Conservation (phyloP, 1,140 invertebrate genomes). For the Phymastichus coffea region DNA sequence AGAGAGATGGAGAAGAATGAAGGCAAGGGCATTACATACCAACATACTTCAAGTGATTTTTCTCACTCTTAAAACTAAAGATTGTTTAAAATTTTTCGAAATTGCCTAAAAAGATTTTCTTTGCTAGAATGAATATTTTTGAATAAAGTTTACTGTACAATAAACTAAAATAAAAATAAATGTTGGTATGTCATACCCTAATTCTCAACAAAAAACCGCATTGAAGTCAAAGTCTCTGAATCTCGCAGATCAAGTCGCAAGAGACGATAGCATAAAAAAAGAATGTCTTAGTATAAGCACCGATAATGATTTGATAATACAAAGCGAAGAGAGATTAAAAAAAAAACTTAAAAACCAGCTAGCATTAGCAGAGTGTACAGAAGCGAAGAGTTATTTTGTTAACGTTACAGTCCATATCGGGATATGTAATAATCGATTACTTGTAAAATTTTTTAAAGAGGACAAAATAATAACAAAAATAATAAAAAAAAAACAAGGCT, state of each 20-base stretch:
- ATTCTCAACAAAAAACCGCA: neutral
- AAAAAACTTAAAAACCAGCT: conserved; percentile 27
- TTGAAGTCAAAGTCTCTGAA: neutral
- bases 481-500: conserved; percentile 13
- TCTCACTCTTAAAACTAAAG: too few relatives aligned
- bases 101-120: too few relatives aligned
- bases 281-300: neutral
- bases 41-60: neutral
- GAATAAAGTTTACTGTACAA: too few relatives aligned
- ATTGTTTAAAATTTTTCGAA: too few relatives aligned
- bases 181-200: conserved; percentile 11
- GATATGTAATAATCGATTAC: conserved; percentile 29
- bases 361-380: conserved; percentile 34
- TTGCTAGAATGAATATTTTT: too few relatives aligned
- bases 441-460: conserved; percentile 22
- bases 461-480: too few relatives aligned
- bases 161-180: too few relatives aligned
- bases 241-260: neutral
- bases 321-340: conserved; percentile 7
- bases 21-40: conserved; percentile 1
- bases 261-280: neutral
- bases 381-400: conserved; percentile 38
- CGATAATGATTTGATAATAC: neutral
- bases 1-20: conserved; percentile 19
- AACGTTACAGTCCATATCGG: conserved; percentile 35